These are phyloP conservation scores for Tipula vernalis DNA, from an alignment of 2,888 invertebrate species.

Conservation along the genomic window DNA sequence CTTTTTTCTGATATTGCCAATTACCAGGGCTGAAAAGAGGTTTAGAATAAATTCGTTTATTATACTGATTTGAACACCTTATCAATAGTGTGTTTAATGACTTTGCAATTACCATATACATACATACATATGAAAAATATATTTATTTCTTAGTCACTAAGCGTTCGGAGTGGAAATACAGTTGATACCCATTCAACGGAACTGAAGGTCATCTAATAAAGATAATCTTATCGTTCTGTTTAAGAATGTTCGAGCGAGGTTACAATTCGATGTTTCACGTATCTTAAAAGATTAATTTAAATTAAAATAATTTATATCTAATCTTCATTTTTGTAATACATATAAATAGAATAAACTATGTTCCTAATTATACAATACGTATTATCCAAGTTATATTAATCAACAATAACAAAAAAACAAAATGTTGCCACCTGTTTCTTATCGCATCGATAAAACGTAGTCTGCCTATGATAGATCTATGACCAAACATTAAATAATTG, in stretches of 20 bases:
- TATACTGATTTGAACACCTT: background rate
- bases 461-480: background rate
- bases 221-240: background rate
- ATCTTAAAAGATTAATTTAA: too few relatives aligned
- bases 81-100: background rate
- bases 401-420: background rate
- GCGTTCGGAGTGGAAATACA: background rate
- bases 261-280: background rate
- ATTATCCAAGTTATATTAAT: background rate
- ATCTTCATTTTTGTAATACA: too few relatives aligned
- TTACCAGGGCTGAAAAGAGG: background rate
- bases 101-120: background rate
- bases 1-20: background rate
- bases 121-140: background rate
- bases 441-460: background rate
- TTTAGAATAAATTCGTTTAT: background rate
- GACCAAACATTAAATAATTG: background rate
- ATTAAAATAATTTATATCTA: too few relatives aligned
- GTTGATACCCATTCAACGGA: background rate
- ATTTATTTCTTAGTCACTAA: background rate
- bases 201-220: background rate
- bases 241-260: background rate
- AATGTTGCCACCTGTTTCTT: background rate
- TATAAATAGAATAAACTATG: too few relatives aligned
- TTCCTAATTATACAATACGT: background rate